Evolutionary conservation across 2,888 invertebrate species (phyloP).

Genomic region (Phania funesta): DNA sequence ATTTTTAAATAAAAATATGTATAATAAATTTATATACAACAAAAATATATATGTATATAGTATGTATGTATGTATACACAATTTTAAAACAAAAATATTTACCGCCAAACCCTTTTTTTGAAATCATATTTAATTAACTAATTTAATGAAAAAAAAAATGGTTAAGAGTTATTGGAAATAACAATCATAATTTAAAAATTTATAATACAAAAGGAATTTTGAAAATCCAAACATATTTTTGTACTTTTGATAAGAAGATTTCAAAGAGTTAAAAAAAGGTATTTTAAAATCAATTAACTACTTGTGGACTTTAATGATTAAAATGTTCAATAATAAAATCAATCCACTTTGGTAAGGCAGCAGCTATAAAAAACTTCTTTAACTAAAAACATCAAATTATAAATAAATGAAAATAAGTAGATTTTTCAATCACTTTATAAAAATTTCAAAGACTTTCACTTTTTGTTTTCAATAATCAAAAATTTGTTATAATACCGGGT

Average conservation of each 20-base stretch:
- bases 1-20: no score
- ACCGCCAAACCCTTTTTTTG: no score
- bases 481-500: neutral
- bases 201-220: neutral
- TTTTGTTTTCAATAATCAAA: slow-evolving; percentile 35
- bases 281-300: no score
- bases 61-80: neutral
- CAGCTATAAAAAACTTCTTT: no score
- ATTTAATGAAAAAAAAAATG: slow-evolving; percentile 21
- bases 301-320: no score
- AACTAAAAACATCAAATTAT: no score
- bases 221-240: slow-evolving; percentile 5
- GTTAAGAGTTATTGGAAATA: slow-evolving; percentile 41
- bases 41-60: neutral
- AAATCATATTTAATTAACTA: no score
- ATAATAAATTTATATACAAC: neutral
- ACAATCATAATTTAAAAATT: slow-evolving; percentile 18
- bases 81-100: slow-evolving; percentile 1
- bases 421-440: neutral
- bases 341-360: no score
- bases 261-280: neutral
- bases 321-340: no score
- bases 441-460: neutral
- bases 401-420: no score
- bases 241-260: slow-evolving; percentile 18